Conservation (phyloP, 2,888 invertebrate genomes). For the Scrobipalpa costella region DNA sequence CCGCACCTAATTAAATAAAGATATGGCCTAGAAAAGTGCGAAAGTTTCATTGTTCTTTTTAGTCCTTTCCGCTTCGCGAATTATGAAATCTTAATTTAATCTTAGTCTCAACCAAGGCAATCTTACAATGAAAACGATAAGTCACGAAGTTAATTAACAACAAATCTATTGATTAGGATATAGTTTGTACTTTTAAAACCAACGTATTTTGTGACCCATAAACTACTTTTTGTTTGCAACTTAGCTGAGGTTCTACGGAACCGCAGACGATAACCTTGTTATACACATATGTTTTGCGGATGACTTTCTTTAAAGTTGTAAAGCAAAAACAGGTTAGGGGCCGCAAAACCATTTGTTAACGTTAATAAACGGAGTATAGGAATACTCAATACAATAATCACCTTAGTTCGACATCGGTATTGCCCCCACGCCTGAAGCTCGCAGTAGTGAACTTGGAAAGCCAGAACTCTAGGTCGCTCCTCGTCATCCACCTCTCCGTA, state of each 20-base stretch:
- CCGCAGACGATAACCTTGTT: too few relatives aligned
- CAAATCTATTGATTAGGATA: background rate
- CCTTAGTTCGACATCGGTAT: conserved; percentile 86
- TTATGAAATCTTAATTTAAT: background rate
- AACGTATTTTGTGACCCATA: too few relatives aligned
- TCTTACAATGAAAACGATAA: background rate
- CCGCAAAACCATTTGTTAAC: too few relatives aligned
- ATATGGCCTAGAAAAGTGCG: background rate
- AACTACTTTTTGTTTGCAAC: too few relatives aligned
- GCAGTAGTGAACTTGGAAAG: conserved; percentile 88
- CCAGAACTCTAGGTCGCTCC: conserved; percentile 70
- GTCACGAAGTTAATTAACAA: background rate
- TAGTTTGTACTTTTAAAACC: background rate
- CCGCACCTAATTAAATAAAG: conserved; percentile 25
- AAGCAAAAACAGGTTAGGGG: too few relatives aligned
- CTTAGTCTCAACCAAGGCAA: background rate
- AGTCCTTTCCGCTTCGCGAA: background rate
- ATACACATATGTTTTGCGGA: too few relatives aligned
- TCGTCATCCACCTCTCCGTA: conserved; percentile 68
- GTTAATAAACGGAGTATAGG: too few relatives aligned
- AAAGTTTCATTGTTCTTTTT: conserved; percentile 2
- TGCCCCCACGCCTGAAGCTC: conserved; percentile 90
- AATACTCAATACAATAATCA: conserved; percentile 42
- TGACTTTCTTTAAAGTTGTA: too few relatives aligned
- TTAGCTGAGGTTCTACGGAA: too few relatives aligned